Evolutionary conservation across 2,888 invertebrate genomes (phyloP), one percentile per base, ranked within the genome.

Genomic region (Crepidodera aurea): DNA sequence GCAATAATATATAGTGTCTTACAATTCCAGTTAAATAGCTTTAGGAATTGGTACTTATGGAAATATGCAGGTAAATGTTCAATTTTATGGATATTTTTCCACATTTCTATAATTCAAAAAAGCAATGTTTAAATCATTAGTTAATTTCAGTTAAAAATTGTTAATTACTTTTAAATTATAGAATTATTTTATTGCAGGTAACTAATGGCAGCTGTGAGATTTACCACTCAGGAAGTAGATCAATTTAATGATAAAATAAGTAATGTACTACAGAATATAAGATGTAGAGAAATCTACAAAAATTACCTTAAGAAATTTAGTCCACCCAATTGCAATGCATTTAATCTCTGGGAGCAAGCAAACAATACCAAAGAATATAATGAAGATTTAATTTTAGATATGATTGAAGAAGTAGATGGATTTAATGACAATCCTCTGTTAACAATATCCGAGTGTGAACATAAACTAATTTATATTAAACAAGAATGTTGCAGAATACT

Each of bases 401-500:
- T 72, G 34, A 71, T 75, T 15, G 74, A 75, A 32, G 70, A 71
- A 25, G 62, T 76, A 3, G 71, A 73, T 57, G 72, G 64, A 50
- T 76, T 76, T 50, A 72, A 73, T 53, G 48, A 64, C 3, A 65
- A 71, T 59, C 73, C 73, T 12, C 62, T 75, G 15, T 64, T 72
- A n/a, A 73, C 58, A 29, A 62, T 74, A 10, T 48, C 70, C 1
- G 75, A 75, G 61, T 51, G 51, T 46, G 64, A 71, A 10, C 68
- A 70, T n/a, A 75, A 75, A 57, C 29, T 73, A 18, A 55, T 51
- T 10, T 75, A 69, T 62, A 69, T 75, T 50, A 74, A 73, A 62
- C 65, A 54, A 22, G 75, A 76, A 65, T 75, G 75, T 57, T 72
- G 70, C 64, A 70, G 73, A 51, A 67, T 76, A 32, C 65, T 76